Evolutionary conservation across 1,140 invertebrate species (phyloP), one percentile per base, ranked within the genome.

Genomic region (Drosophila tristis): DNA sequence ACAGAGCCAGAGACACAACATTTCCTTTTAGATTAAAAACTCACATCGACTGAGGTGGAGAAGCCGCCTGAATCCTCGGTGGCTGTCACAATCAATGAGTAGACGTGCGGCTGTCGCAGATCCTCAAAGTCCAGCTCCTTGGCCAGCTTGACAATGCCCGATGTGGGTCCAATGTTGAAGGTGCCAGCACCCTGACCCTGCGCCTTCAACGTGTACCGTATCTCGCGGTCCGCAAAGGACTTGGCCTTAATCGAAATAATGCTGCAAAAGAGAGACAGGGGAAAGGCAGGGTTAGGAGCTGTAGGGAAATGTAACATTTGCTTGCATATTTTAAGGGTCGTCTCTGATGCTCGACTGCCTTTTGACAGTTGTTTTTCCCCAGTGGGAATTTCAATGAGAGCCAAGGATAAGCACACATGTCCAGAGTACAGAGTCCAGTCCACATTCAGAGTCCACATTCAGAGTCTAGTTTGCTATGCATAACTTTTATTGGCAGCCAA

Each of bases 181-280:
- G 97, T 98, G 16, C 97, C 97, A 8, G 97, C 97, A 2, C 97
- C 98, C 93, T 97, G 97, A 5, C 97, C 97, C 93, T 98, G 96
- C 3, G 97, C 97, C 93, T 98, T 98, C 65, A 98, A 90, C 0
- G 97, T 98, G 92, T 98, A 98, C 2, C 97, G 95, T 74, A 98
- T 98, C 92, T 98, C 97, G 39, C 97, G 95, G 93, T 98, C 97
- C 55, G 98, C 97, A 92, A 98, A 98, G 5, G 97, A 98, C 92
- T 98, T 98, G 0, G 98, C 97, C 93, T 98, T 98, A 60, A 98
- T 97, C 44, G 97, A 98, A 92, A 98, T 98, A 44, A 98, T 98
- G 77, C 91, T 91, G 81, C 20, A 80, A 78, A 31, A 11, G 49
- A 31, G 39, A 25, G 23, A 49, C 4, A 73, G 42, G 4, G 4